These are phyloP conservation scores for Notothenia coriiceps DNA, from an alignment of 2,113 vertebrate genomes.

Conservation along the genomic window DNA sequence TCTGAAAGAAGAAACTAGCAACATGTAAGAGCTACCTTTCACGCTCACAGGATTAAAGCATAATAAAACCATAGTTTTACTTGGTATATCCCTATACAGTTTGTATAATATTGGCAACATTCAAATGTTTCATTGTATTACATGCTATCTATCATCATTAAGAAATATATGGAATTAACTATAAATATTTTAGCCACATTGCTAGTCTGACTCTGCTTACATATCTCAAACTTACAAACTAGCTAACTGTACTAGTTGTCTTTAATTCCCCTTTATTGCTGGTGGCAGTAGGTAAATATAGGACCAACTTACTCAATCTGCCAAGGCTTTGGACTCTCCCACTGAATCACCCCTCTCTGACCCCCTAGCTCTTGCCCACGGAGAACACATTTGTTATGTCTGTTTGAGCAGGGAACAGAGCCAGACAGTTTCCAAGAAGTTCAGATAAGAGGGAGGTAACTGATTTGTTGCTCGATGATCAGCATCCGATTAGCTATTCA, in stretches of 20 bases:
- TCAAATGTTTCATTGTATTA: neutral
- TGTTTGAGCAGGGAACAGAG: constrained; percentile 21
- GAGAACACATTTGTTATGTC: constrained; percentile 32
- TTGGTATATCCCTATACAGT: neutral
- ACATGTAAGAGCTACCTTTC: neutral
- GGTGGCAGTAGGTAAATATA: neutral
- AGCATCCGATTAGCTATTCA: constrained; percentile 2
- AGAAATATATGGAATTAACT: neutral
- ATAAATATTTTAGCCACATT: too few relatives aligned
- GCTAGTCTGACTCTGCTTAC: neutral
- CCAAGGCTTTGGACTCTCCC: neutral
- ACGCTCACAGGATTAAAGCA: neutral
- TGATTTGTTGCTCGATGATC: constrained; percentile 13
- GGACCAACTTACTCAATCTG: neutral
- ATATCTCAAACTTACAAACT: neutral
- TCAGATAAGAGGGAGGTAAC: constrained; percentile 8
- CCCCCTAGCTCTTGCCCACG: neutral
- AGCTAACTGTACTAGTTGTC: neutral
- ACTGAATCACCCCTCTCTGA: constrained; percentile 5
- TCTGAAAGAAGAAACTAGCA: neutral
- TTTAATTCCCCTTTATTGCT: neutral
- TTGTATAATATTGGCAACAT: neutral
- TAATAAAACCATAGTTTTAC: neutral
- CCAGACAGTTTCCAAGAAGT: constrained; percentile 1
- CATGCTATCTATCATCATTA: neutral